phyloP scores from a whole-genome alignment of 2,113 vertebrate species.

The Pseudorasbora parva region DNA sequence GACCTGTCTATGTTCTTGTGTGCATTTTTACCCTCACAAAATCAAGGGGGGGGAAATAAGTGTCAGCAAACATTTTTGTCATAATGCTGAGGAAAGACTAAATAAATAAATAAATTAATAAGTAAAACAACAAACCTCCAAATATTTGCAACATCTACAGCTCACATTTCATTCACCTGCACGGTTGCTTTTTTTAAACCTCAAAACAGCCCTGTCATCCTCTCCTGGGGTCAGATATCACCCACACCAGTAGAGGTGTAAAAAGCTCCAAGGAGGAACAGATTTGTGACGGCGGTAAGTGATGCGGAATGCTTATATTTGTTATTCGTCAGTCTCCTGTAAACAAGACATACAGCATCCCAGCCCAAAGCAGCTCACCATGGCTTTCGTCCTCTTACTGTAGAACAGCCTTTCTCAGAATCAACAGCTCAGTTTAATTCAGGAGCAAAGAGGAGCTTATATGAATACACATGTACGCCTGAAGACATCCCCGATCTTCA shows the following conservation, averaged over 20 bases:
- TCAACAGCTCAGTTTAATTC: constrained; percentile 40
- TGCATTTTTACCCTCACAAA: background rate
- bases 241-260: constrained; percentile 4
- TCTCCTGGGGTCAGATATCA: constrained; percentile 25
- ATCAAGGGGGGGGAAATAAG: background rate
- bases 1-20: background rate
- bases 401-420: constrained; percentile 28
- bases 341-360: constrained; percentile 27
- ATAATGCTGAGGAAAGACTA: background rate
- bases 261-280: constrained; percentile 11
- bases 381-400: constrained; percentile 2
- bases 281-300: constrained; percentile 23
- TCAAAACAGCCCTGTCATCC: constrained; percentile 34
- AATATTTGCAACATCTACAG: constrained; percentile 23
- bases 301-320: background rate
- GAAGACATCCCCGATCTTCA: constrained; percentile 22
- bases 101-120: constrained; percentile 4
- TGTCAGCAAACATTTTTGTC: background rate
- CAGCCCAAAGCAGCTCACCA: constrained; percentile 11
- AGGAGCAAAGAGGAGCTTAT: background rate
- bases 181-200: constrained; percentile 4
- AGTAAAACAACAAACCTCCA: background rate
- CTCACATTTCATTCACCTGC: constrained; percentile 35
- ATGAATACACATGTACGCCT: constrained; percentile 17
- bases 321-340: constrained; percentile 14